Conservation (phyloP, 2,797 vertebrate genomes). For the Nyctibius grandis region DNA sequence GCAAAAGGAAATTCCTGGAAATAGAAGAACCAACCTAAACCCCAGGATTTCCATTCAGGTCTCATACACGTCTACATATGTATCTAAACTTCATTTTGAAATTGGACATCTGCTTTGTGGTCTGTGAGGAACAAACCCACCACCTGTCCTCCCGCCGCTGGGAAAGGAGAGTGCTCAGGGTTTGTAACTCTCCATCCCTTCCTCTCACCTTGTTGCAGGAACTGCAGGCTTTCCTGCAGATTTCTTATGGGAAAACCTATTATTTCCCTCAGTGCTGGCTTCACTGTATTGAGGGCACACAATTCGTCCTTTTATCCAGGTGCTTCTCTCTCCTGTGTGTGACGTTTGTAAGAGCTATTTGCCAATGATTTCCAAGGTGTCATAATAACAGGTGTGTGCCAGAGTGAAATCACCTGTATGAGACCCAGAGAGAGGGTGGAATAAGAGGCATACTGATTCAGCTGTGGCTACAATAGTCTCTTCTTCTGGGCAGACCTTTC, state of each 20-base stretch:
- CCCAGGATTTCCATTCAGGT: not conserved
- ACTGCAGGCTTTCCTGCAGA: not conserved
- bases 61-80: not conserved
- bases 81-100: not conserved
- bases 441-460: rapidly evolving
- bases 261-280: not conserved
- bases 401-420: not conserved
- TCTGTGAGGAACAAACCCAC: not conserved
- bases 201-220: not conserved
- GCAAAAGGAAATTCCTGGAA: not conserved
- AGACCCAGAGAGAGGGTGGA: not conserved
- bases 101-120: not conserved
- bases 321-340: not conserved
- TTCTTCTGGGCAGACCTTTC: not conserved
- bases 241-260: not conserved
- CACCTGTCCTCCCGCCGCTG: not conserved
- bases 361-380: not conserved
- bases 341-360: not conserved
- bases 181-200: not conserved
- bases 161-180: not conserved
- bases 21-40: not conserved
- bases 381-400: not conserved
- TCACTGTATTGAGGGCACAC: not conserved
- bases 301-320: not conserved
- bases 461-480: rapidly evolving